Percentiles rank a stretch among this genome's conserved stretches.
phyloP scores from a whole-genome alignment of 2,888 invertebrate genomes.

The Yponomeuta malinellus region DNA sequence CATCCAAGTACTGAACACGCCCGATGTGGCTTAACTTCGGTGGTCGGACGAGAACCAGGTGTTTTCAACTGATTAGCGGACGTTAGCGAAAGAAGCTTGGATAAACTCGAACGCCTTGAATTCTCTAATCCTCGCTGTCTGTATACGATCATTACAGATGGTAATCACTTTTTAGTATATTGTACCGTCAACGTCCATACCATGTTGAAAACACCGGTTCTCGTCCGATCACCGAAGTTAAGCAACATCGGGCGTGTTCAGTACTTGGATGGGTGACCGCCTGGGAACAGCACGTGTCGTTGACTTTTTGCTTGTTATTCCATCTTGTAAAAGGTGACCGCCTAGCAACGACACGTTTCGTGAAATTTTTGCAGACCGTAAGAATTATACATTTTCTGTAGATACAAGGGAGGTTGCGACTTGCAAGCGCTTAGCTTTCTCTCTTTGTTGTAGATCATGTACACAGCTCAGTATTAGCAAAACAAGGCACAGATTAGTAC shows the following conservation, averaged over 20 bases:
- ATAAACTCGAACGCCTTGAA: background rate
- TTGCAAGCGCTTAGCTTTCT: background rate
- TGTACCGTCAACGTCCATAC: no score
- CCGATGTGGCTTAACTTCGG: conserved; percentile 39
- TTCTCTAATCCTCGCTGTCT: background rate
- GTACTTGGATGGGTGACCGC: conserved; percentile 58
- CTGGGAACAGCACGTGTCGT: conserved; percentile 50
- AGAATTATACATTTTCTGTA: no score
- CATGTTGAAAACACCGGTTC: conserved; percentile 26
- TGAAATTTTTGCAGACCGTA: no score
- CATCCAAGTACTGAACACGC: conserved; percentile 55
- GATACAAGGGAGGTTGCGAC: no score
- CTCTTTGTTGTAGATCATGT: background rate
- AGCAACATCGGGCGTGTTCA: conserved; percentile 35
- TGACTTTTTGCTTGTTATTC: conserved; percentile 30
- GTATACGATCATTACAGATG: no score
- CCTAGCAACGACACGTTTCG: no score
- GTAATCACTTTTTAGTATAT: no score
- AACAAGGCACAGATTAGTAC: background rate
- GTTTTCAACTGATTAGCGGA: conserved; percentile 22
- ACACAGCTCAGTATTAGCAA: background rate
- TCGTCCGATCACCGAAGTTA: conserved; percentile 31
- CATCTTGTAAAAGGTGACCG: no score
- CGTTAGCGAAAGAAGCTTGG: background rate
- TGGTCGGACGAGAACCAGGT: conserved; percentile 26